These are phyloP conservation scores for Apogon hyalosoma DNA, from an alignment of 2,797 vertebrate species.

Conservation along the genomic window DNA sequence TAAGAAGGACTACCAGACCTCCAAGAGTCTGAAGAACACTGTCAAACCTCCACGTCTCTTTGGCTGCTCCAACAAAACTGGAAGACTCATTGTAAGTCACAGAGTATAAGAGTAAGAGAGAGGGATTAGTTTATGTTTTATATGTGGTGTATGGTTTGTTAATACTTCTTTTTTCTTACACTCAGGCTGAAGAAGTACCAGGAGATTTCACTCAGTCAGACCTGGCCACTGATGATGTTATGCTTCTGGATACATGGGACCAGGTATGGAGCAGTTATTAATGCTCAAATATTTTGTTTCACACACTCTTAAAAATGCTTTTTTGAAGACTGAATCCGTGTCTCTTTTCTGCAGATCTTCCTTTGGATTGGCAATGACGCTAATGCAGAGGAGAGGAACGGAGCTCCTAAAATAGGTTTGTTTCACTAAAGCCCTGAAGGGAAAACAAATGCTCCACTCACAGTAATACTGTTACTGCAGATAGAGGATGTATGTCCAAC, in stretches of 20 bases:
- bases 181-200: conserved; percentile 86
- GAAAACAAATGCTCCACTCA: background rate
- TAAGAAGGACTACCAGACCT: conserved; percentile 86
- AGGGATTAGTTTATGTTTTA: background rate
- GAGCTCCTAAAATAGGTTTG: conserved; percentile 84
- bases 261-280: conserved; percentile 72
- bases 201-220: conserved; percentile 87
- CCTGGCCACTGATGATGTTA: conserved; percentile 87
- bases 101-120: background rate
- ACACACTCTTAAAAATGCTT: background rate
- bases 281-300: too few relatives aligned
- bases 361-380: conserved; percentile 86
- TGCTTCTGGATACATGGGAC: conserved; percentile 86
- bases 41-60: conserved; percentile 82
- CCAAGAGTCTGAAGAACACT: conserved; percentile 74
- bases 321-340: conserved; percentile 4
- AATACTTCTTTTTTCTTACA: conserved; percentile 5
- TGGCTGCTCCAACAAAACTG: conserved; percentile 88
- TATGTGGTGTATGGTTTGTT: background rate
- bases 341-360: conserved; percentile 75
- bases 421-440: conserved; percentile 29
- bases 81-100: conserved; percentile 80
- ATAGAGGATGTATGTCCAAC: background rate
- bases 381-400: conserved; percentile 77
- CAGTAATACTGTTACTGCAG: background rate